phyloP scores from a whole-genome alignment of 2,888 invertebrate species.

The Laothoe populi region DNA sequence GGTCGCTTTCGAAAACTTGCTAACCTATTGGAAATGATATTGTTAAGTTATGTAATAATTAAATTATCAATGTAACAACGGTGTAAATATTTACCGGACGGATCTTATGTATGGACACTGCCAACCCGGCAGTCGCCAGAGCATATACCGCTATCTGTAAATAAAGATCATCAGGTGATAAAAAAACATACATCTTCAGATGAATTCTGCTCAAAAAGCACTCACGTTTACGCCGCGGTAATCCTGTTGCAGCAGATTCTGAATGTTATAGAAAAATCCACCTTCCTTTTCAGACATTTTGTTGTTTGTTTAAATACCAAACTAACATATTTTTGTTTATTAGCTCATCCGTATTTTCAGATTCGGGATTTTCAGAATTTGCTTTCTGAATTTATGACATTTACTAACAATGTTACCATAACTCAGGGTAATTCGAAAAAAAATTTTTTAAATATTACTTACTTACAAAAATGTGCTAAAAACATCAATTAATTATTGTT shows the following conservation, averaged over 20 bases:
- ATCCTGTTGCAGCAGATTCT: constrained; percentile 70
- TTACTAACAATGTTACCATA: constrained; percentile 20
- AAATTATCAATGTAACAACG: constrained; percentile 38
- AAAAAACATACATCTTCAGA: constrained; percentile 37
- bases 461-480: too few relatives aligned
- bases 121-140: constrained; percentile 82
- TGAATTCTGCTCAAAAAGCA: constrained; percentile 35
- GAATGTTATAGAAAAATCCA: constrained; percentile 62
- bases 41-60: constrained; percentile 68
- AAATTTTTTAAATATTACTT: too few relatives aligned
- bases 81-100: constrained; percentile 80
- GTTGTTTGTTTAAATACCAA: constrained; percentile 29
- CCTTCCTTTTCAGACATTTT: constrained; percentile 68
- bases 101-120: constrained; percentile 83
- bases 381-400: constrained; percentile 46
- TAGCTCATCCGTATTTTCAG: constrained; percentile 72
- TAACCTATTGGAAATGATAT: constrained; percentile 73
- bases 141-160: constrained; percentile 86
- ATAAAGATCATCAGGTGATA: constrained; percentile 41
- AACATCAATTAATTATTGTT: too few relatives aligned
- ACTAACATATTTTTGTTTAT: constrained; percentile 60
- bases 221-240: constrained; percentile 79
- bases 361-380: constrained; percentile 50
- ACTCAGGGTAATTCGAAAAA: too few relatives aligned
- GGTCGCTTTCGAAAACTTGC: constrained; percentile 85